Percentiles rank a stretch among this genome's conserved stretches.
Evolutionary conservation across 2,888 invertebrate species (phyloP).

Genomic region (Dryadula phaetusa): DNA sequence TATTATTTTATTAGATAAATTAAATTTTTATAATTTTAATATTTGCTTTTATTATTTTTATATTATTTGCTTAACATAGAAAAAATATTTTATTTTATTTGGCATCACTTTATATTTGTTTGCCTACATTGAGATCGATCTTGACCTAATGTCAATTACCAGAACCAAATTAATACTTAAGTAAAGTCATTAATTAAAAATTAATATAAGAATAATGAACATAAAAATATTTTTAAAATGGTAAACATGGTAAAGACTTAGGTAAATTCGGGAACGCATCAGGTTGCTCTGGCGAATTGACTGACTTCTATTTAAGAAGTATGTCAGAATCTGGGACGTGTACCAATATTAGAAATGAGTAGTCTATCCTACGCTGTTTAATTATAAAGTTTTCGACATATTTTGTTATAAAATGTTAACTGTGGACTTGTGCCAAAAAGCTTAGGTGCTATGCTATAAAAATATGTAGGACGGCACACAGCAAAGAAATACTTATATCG

Average conservation of each 20-base stretch:
- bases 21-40: too few species aligned
- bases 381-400: conserved; percentile 25
- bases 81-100: too few species aligned
- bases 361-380: conserved; percentile 20
- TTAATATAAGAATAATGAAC: too few species aligned
- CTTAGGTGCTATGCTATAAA: conserved; percentile 4
- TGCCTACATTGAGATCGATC: neutral
- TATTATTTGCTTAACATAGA: too few species aligned
- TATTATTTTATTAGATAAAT: too few species aligned
- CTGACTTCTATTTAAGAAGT: too few species aligned
- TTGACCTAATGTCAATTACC: neutral
- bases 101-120: neutral
- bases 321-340: conserved; percentile 20
- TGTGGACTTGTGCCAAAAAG: conserved; percentile 26
- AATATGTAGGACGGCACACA: neutral
- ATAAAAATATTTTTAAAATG: neutral
- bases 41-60: too few species aligned
- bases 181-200: neutral
- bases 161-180: neutral
- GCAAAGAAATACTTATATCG: neutral
- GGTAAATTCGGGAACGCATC: neutral
- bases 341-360: conserved; percentile 27
- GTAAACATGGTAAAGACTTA: neutral
- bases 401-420: conserved; percentile 21
- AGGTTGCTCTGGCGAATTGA: neutral